Evolutionary conservation across 2,797 vertebrate genomes (phyloP).

Genomic region (Coracias cyanogaster): DNA sequence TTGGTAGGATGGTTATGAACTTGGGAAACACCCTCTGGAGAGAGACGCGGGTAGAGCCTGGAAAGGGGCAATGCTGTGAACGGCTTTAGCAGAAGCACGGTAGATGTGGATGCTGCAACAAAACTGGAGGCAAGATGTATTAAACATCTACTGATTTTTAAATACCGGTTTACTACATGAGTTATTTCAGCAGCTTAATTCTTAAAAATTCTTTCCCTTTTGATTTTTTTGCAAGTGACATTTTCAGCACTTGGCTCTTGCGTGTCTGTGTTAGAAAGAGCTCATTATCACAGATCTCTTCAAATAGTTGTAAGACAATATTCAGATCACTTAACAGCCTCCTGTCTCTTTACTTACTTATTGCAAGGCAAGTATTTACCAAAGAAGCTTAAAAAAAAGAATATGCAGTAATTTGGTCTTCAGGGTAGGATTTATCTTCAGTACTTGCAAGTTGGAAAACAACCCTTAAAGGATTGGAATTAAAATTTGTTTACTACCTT

Average conservation of each 20-base stretch:
- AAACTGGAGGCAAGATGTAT: neutral
- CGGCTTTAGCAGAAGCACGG: rapidly evolving
- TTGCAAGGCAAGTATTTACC: neutral
- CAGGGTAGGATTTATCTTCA: constrained; percentile 23
- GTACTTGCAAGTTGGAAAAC: neutral
- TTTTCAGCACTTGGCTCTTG: neutral
- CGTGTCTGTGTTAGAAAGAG: neutral
- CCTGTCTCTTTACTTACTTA: neutral
- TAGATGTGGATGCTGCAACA: neutral
- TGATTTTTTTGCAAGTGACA: neutral
- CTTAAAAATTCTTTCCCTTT: neutral
- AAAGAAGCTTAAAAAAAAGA: neutral
- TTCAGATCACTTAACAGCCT: neutral
- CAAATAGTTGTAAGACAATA: neutral
- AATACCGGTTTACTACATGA: rapidly evolving
- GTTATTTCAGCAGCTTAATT: neutral
- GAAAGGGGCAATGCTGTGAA: neutral
- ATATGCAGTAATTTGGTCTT: neutral
- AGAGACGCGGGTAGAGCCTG: neutral
- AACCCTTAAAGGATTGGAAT: neutral
- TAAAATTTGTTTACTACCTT: neutral
- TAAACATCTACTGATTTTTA: neutral
- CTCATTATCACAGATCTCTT: neutral
- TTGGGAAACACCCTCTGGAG: neutral
- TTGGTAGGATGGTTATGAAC: rapidly evolving